These are phyloP conservation scores for Drosophila sturtevanti DNA, from an alignment of 1,140 invertebrate species.

Conservation along the genomic window DNA sequence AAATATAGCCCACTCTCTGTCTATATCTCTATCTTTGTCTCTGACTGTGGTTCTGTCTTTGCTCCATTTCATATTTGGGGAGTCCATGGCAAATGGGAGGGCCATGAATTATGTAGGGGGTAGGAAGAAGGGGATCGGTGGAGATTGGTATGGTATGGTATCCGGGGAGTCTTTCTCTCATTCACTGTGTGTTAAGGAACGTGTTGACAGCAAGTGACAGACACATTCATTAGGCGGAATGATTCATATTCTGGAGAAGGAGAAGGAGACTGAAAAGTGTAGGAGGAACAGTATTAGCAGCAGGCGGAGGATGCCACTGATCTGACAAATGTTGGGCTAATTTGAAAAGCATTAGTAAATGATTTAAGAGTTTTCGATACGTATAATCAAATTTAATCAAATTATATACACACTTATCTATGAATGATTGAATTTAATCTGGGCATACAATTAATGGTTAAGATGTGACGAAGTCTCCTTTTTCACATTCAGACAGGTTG, in stretches of 20 bases:
- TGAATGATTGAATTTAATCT: slow-evolving; percentile 23
- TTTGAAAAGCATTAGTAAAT: slow-evolving; percentile 68
- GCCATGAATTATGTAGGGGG: slow-evolving; percentile 22
- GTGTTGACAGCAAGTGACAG: slow-evolving; percentile 80
- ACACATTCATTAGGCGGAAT: slow-evolving; percentile 78
- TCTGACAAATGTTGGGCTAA: slow-evolving; percentile 59
- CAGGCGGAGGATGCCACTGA: slow-evolving; percentile 13
- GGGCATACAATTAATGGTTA: neutral
- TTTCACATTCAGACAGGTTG: too few species aligned
- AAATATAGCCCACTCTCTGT: slow-evolving; percentile 64
- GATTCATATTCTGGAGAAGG: slow-evolving; percentile 61
- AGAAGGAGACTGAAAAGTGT: neutral
- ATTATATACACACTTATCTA: slow-evolving; percentile 24
- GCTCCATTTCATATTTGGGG: slow-evolving; percentile 76
- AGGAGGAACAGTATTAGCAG: too few species aligned
- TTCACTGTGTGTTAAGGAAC: slow-evolving; percentile 46
- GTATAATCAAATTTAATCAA: slow-evolving; percentile 16
- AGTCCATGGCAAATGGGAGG: slow-evolving; percentile 34
- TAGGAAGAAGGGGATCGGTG: slow-evolving; percentile 16
- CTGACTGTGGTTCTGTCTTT: slow-evolving; percentile 12
- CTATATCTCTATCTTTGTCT: slow-evolving; percentile 4
- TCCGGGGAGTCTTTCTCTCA: slow-evolving; percentile 28
- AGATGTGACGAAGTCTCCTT: too few species aligned
- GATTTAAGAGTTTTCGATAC: slow-evolving; percentile 49
- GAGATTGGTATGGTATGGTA: slow-evolving; percentile 22